Percentiles rank a stretch among this genome's conserved stretches.
Evolutionary conservation across 2,888 invertebrate genomes (phyloP).

Genomic region (Blomia tropicalis): DNA sequence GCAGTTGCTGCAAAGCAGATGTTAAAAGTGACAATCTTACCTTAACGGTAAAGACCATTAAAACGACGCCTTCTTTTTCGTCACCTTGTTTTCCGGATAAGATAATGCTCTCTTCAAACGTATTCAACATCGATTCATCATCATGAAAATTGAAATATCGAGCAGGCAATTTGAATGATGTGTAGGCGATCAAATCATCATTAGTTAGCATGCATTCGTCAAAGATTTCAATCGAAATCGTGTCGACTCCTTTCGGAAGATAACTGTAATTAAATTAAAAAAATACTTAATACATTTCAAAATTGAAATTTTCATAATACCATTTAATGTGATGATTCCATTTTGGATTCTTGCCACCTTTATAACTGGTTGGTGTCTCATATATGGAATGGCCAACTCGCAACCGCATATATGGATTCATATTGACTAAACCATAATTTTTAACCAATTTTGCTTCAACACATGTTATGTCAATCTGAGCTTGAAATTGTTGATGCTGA

Average conservation of each 20-base stretch:
- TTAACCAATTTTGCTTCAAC: slow-evolving; percentile 65
- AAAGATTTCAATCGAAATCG: slow-evolving; percentile 78
- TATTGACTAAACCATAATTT: slow-evolving; percentile 82
- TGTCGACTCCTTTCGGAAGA: slow-evolving; percentile 70
- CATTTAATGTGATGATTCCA: slow-evolving; percentile 92
- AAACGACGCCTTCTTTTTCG: slow-evolving; percentile 78
- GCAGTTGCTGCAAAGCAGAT: not conserved
- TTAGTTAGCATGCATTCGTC: slow-evolving; percentile 92
- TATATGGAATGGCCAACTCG: slow-evolving; percentile 84
- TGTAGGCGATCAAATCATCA: slow-evolving; percentile 90
- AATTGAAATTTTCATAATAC: slow-evolving; percentile 44
- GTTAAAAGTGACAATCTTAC: slow-evolving; percentile 11
- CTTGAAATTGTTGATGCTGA: not conserved
- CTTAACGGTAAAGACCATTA: slow-evolving; percentile 46
- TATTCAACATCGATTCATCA: slow-evolving; percentile 50
- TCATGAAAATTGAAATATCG: slow-evolving; percentile 46
- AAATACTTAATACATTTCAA: not conserved
- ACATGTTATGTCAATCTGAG: slow-evolving; percentile 22
- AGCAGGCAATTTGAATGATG: slow-evolving; percentile 68
- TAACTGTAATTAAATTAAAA: slow-evolving; percentile 43
- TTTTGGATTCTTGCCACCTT: slow-evolving; percentile 81
- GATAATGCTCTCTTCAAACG: slow-evolving; percentile 85
- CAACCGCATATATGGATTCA: slow-evolving; percentile 88
- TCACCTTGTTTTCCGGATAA: slow-evolving; percentile 88
- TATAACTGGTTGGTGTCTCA: slow-evolving; percentile 52